These are phyloP conservation scores for Grapholita molesta DNA, from an alignment of 1,140 invertebrate species.

Conservation along the genomic window DNA sequence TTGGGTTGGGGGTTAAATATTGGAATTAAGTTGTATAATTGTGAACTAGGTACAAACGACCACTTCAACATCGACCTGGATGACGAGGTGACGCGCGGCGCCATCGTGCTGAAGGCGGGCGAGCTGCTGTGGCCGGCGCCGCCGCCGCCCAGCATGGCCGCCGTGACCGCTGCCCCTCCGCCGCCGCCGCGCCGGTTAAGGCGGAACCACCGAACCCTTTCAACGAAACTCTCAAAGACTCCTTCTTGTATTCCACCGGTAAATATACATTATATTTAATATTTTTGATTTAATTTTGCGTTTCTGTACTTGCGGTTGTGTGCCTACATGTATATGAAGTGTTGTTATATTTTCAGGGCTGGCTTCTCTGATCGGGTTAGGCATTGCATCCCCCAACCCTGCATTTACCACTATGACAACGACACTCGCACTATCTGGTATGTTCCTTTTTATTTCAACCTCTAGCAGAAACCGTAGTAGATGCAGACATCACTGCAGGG, in stretches of 20 bases:
- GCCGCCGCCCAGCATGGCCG: constrained; percentile 76
- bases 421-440: constrained; percentile 88
- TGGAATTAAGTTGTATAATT: too few relatives aligned
- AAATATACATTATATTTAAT: constrained; percentile 31
- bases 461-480: background rate
- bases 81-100: constrained; percentile 92
- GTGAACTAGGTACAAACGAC: constrained; percentile 82
- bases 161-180: constrained; percentile 62
- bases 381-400: constrained; percentile 87
- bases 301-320: too few relatives aligned
- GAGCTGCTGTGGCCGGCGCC: constrained; percentile 90
- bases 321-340: background rate
- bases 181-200: constrained; percentile 38
- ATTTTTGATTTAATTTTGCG: background rate
- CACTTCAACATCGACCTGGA: constrained; percentile 89
- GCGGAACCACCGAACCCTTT: constrained; percentile 74
- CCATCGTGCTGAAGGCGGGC: constrained; percentile 87
- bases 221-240: constrained; percentile 81
- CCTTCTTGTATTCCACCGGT: constrained; percentile 86
- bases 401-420: constrained; percentile 93
- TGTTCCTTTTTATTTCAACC: background rate
- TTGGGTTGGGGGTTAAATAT: too few relatives aligned
- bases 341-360: constrained; percentile 77
- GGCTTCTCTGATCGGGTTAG: constrained; percentile 84
- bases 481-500: too few relatives aligned